phyloP scores from a whole-genome alignment of 1,140 invertebrate species.

The Bombus terrestris region DNA sequence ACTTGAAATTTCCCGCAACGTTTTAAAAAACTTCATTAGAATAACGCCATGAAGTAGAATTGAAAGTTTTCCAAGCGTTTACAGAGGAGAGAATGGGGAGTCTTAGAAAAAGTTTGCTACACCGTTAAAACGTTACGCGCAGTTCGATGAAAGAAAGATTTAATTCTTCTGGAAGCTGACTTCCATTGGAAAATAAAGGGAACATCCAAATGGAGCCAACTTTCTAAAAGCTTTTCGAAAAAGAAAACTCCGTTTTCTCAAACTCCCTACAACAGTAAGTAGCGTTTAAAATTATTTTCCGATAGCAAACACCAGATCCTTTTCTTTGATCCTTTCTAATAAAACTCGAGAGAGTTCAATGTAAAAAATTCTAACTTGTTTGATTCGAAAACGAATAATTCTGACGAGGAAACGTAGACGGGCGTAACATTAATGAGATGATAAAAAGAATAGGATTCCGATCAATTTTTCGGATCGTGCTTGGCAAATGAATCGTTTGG shows the following conservation, averaged over 20 bases:
- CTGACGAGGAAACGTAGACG: too few relatives aligned
- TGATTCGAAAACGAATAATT: background rate
- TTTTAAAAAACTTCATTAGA: background rate
- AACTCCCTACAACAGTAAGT: background rate
- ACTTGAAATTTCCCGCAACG: too few relatives aligned
- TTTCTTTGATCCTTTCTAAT: background rate
- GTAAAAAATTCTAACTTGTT: background rate
- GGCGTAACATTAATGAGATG: background rate
- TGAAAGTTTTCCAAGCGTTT: background rate
- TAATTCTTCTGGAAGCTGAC: slow-evolving; percentile 1
- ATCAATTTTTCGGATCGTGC: background rate
- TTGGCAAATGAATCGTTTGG: background rate
- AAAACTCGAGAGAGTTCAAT: background rate
- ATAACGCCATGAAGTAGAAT: background rate
- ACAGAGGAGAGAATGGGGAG: too few relatives aligned
- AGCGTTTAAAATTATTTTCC: slow-evolving; percentile 10
- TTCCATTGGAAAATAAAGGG: too few relatives aligned
- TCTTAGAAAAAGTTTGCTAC: background rate
- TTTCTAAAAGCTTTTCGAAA: background rate
- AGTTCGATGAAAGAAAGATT: slow-evolving; percentile 4
- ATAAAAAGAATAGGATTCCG: background rate
- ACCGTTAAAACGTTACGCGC: background rate
- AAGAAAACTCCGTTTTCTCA: background rate
- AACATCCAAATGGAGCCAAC: background rate
- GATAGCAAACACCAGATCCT: background rate